Base-by-base conservation (phyloP, 2,888 invertebrate species). In the Watsonalla cultraria region DNA sequence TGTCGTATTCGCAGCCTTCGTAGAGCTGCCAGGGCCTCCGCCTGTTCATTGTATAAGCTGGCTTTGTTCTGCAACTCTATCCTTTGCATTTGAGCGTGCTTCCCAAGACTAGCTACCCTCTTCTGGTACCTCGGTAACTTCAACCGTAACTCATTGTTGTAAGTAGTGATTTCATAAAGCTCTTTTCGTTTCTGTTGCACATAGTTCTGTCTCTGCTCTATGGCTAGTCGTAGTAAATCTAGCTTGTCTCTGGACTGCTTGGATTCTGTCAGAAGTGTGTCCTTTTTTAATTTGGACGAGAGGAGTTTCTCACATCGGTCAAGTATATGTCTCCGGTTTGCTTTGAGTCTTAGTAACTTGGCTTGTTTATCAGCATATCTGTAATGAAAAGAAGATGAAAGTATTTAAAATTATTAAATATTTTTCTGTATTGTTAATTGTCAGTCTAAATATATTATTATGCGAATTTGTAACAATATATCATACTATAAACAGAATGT, bases 341-440 rank as follows among this genome's bases (percentile, higher is more conserved):
- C 87, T 82, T 92, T 93, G 60, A 94, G 69, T 61, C 92, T 86
- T 63, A 92, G 81, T 55, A 94, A 78, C 68, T 92, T 92, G 60
- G 91, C 84, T 73, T 94, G 93, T 77, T 93, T 93, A 70, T 94
- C 94, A 60, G 92, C 89, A 79, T 92, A 94, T 74, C 94, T 94
- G 69, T 7, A 37, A 51, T 33, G 34, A 34, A 50, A 8, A 24
- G 9, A 13, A 14, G n/a, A 9, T n/a, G 9, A 46, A 45, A 37
- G 49, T 24, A 15, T 42, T 9, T 11, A 35, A 14, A 48, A 37
- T 55, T 55, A 51, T n/a, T n/a, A n/a, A n/a, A n/a, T n/a, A n/a
- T 51, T 35, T 15, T 52, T 51, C 13, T 51, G 33, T 35, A 35
- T 35, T 35, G 35, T 35, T 35, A n/a, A 24, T 24, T 24, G 24